Evolutionary conservation across 1,140 invertebrate genomes (phyloP).

Genomic region (Hypothenemus hampei): DNA sequence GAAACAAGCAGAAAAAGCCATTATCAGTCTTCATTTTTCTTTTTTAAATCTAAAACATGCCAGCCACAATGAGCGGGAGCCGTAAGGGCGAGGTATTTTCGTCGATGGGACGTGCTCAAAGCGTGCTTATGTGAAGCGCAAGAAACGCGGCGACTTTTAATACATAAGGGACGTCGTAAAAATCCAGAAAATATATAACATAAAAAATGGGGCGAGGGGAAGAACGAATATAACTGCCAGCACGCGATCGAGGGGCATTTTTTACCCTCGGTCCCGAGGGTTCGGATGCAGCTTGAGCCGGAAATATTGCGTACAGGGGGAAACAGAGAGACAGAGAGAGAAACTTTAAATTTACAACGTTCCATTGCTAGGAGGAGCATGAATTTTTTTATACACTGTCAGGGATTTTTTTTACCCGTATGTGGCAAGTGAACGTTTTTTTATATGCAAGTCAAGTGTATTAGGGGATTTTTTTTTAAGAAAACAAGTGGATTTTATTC

Average conservation of each 20-base stretch:
- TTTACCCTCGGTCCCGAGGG: constrained; percentile 11
- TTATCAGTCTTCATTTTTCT: constrained; percentile 16
- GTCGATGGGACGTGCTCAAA: constrained; percentile 21
- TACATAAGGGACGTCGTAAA: constrained; percentile 21
- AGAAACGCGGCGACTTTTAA: constrained; percentile 7
- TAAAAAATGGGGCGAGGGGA: constrained; percentile 24
- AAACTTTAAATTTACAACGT: constrained; percentile 11
- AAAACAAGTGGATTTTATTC: background rate
- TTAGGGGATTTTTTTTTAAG: background rate
- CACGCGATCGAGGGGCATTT: constrained; percentile 19
- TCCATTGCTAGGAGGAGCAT: background rate
- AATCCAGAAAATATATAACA: constrained; percentile 26
- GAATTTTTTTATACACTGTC: background rate
- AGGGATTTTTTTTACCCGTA: background rate
- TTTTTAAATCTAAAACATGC: constrained; percentile 25
- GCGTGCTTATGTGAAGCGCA: constrained; percentile 13
- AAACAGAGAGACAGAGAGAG: background rate
- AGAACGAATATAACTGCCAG: constrained; percentile 19
- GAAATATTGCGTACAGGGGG: constrained; percentile 7
- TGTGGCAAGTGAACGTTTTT: no score
- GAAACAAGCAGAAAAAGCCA: constrained; percentile 18
- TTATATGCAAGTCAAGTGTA: background rate
- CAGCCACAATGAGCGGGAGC: background rate
- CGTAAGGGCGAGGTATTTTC: constrained; percentile 16
- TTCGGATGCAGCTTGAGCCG: constrained; percentile 3